Conservation (phyloP, 2,888 invertebrate species). For the Rhaphigaster nebulosa region DNA sequence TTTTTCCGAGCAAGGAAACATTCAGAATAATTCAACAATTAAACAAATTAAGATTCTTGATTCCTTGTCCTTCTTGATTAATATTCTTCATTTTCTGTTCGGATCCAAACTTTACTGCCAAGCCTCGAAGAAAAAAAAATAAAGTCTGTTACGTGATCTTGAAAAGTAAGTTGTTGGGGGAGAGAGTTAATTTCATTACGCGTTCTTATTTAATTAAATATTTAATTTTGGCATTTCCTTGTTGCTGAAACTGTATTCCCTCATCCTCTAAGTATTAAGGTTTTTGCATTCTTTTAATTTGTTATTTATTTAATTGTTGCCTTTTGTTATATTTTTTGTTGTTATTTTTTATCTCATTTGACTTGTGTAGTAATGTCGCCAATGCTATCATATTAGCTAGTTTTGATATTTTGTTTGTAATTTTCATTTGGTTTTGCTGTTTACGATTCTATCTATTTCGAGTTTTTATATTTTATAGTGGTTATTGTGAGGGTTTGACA, state of each 20-base stretch:
- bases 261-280: neutral
- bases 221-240: neutral
- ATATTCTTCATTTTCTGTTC: neutral
- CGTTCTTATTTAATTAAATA: conserved; percentile 10
- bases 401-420: too few species aligned
- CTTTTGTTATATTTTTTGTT: neutral
- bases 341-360: too few species aligned
- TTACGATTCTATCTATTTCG: too few species aligned
- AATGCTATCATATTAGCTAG: too few species aligned
- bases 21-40: neutral
- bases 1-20: neutral
- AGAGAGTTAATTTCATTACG: neutral
- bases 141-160: neutral
- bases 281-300: neutral
- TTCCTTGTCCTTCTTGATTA: neutral
- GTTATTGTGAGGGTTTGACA: too few species aligned
- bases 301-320: neutral
- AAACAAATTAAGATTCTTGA: neutral
- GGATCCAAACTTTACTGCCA: neutral
- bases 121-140: neutral
- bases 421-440: too few species aligned
- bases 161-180: neutral
- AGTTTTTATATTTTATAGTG: too few species aligned
- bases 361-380: too few species aligned
- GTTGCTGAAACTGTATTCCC: neutral